Evolutionary conservation across 2,888 invertebrate species (phyloP).

Genomic region (Unio pictorum): DNA sequence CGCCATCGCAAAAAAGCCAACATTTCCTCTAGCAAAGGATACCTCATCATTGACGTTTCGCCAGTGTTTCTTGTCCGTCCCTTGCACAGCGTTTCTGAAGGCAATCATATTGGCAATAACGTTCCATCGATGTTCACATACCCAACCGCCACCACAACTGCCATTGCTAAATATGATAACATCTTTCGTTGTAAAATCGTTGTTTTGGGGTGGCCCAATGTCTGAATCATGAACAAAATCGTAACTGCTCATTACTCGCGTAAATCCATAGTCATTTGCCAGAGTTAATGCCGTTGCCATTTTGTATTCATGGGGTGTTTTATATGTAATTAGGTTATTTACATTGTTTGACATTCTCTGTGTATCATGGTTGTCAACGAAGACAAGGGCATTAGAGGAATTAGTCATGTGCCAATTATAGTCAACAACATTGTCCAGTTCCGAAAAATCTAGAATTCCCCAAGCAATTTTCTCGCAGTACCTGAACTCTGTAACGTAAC

Average conservation of each 20-base stretch:
- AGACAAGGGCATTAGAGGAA: conserved; percentile 77
- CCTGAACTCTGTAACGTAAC: conserved; percentile 84
- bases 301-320: conserved; percentile 59
- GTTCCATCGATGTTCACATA: conserved; percentile 68
- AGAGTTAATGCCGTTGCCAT: conserved; percentile 88
- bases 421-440: conserved; percentile 47
- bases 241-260: conserved; percentile 90
- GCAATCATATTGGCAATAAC: conserved; percentile 66
- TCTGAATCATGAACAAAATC: conserved; percentile 71
- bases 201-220: conserved; percentile 53
- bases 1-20: conserved; percentile 68
- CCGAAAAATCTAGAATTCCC: conserved; percentile 50
- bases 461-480: conserved; percentile 72
- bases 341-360: conserved; percentile 78
- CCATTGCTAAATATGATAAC: conserved; percentile 58
- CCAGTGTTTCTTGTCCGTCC: conserved; percentile 54
- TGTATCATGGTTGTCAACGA: conserved; percentile 93
- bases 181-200: conserved; percentile 54
- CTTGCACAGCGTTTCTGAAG: conserved; percentile 63
- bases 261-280: conserved; percentile 76
- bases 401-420: conserved; percentile 63
- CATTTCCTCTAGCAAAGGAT: conserved; percentile 64
- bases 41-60: conserved; percentile 59
- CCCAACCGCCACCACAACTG: conserved; percentile 64
- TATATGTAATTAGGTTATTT: conserved; percentile 47